phyloP scores from a whole-genome alignment of 2,888 invertebrate genomes.

The Scaeva pyrastri region DNA sequence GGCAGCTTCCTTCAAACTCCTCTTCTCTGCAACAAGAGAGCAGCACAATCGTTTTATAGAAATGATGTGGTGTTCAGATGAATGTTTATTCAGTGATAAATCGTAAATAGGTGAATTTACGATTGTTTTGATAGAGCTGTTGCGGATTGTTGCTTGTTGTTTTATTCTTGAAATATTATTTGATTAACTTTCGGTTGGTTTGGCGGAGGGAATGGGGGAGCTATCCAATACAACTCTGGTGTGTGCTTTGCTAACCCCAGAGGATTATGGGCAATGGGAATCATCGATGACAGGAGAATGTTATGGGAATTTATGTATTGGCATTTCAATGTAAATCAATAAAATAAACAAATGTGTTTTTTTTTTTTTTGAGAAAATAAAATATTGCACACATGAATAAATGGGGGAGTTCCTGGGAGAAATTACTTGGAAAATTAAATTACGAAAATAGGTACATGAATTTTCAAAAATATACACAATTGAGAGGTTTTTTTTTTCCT shows the following conservation, averaged over 20 bases:
- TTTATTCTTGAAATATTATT: conserved; percentile 65
- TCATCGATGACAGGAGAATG: conserved; percentile 17
- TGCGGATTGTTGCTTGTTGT: conserved; percentile 62
- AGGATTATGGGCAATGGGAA: neutral
- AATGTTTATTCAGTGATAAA: conserved; percentile 74
- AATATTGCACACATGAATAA: conserved; percentile 30
- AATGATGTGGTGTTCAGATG: conserved; percentile 37
- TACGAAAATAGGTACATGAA: neutral
- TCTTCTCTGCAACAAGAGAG: too few species aligned
- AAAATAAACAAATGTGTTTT: conserved; percentile 36
- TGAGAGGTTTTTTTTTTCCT: neutral
- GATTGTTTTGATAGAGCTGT: conserved; percentile 75
- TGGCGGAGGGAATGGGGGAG: too few species aligned
- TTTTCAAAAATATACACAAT: neutral
- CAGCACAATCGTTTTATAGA: neutral
- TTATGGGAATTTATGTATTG: conserved; percentile 50
- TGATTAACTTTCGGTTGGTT: conserved; percentile 63
- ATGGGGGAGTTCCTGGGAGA: neutral
- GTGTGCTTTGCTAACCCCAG: too few species aligned
- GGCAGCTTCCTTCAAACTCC: too few species aligned
- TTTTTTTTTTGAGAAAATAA: neutral
- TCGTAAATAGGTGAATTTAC: conserved; percentile 72
- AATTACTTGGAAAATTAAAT: conserved; percentile 9
- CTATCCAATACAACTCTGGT: too few species aligned
- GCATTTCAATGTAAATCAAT: conserved; percentile 60